Base-by-base conservation (phyloP, 1,140 invertebrate species). In the Neocloeon triangulifer region DNA sequence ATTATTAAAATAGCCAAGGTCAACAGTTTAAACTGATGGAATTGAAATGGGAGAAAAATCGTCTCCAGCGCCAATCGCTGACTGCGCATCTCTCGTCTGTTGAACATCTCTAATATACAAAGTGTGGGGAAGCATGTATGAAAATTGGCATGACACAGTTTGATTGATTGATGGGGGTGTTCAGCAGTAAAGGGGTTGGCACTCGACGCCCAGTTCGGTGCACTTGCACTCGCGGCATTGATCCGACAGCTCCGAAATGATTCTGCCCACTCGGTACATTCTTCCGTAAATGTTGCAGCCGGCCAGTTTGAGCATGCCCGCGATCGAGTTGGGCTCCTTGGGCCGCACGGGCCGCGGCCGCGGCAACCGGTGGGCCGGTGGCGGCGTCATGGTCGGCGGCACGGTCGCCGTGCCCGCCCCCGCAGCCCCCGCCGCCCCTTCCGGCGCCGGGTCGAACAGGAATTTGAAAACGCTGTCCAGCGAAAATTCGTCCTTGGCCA, bases 271-370 rank as follows among this genome's bases (percentile, higher is more conserved):
- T 4, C 71, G 62, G 50, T 88, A 86, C 74, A 86, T 85, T 39
- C 71, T 64, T 2, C 84, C 82, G 45, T 86, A 88, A 41, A 89
- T 86, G 54, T 89, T 88, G 45, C 84, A 89, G 1, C 81, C 81
- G 7, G 76, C 77, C 37, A 86, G 47, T 49, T 82, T 82, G 14
- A 85, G 52, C 20, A 41, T 34, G 35, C 20, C 13, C 37, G 25
- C 19, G 33, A 34, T 37, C 39, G 42, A 29, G 37, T 14, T 22
- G 34, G 35, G 16, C 25, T 20, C 18, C 19, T 20, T 21, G 38
- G n/a, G 37, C 39, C 21, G 30, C 33, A 17, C 37, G 33, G 19
- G 43, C 43, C 14, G 42, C n/a, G n/a, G n/a, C n/a, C n/a, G n/a
- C n/a, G n/a, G n/a, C n/a, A n/a, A n/a, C n/a, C n/a, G n/a, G 4